Conservation (phyloP, 2,888 invertebrate species). For the Drosophila stalkeri region DNA sequence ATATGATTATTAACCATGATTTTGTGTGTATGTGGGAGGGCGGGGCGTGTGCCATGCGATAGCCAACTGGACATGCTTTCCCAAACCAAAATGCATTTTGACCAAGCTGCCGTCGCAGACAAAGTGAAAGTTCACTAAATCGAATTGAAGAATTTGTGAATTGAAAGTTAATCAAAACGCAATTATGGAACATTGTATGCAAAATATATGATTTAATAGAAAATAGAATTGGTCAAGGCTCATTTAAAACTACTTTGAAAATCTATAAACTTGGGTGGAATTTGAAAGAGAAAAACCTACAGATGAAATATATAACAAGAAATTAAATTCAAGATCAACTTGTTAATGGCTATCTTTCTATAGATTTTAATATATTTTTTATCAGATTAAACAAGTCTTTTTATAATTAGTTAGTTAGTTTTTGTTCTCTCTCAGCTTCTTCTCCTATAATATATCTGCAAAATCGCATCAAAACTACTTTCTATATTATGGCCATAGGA, state of each 20-base stretch:
- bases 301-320: too few relatives aligned
- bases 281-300: not conserved
- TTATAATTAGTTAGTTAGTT: not conserved
- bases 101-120: not conserved
- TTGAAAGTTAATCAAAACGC: constrained; percentile 18
- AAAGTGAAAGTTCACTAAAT: constrained; percentile 51
- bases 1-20: constrained; percentile 62
- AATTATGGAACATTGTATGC: constrained; percentile 2
- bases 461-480: not conserved
- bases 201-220: constrained; percentile 1
- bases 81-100: constrained; percentile 30
- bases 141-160: constrained; percentile 13
- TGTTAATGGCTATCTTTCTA: not conserved
- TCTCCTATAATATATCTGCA: not conserved
- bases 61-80: constrained; percentile 55
- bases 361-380: not conserved
- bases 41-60: constrained; percentile 56
- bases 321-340: not conserved
- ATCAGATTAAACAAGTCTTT: not conserved
- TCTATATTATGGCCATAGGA: not conserved
- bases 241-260: not conserved
- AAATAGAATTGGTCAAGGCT: not conserved
- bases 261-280: not conserved
- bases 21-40: too few relatives aligned
- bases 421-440: not conserved